Percentiles rank a stretch among this genome's conserved stretches.
phyloP scores from a whole-genome alignment of 2,888 invertebrate genomes.

The Cephus nigrinus region DNA sequence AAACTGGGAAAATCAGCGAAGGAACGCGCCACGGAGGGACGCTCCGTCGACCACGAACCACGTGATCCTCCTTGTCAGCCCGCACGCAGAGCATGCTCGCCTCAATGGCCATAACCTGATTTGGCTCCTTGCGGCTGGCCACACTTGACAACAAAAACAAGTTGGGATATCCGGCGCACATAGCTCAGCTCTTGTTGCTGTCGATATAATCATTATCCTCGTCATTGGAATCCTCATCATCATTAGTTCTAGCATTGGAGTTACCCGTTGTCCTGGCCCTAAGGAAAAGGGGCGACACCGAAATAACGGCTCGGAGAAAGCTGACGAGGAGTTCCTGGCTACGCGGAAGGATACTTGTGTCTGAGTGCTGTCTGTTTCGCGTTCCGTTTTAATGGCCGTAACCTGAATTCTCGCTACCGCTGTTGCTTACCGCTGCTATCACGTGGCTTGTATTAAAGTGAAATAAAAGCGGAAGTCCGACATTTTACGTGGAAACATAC shows the following conservation, averaged over 20 bases:
- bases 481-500: conserved; percentile 26
- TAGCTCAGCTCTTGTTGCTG: not conserved
- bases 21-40: conserved; percentile 20
- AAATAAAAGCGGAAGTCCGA: conserved; percentile 34
- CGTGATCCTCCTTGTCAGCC: conserved; percentile 52
- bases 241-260: not conserved
- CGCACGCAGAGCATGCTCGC: conserved; percentile 39
- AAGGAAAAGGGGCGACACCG: not conserved
- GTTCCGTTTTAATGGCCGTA: conserved; percentile 7
- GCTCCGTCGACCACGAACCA: conserved; percentile 38
- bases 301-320: not conserved
- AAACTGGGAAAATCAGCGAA: conserved; percentile 19
- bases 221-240: not conserved
- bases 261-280: not conserved
- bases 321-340: not conserved
- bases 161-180: conserved; percentile 2
- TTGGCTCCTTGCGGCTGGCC: conserved; percentile 16
- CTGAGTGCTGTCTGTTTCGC: conserved; percentile 1
- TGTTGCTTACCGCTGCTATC: not conserved
- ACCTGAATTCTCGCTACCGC: conserved; percentile 5
- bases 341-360: not conserved
- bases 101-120: conserved; percentile 51
- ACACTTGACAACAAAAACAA: conserved; percentile 6
- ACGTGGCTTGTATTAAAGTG: conserved; percentile 15
- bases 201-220: not conserved